Base-by-base conservation (phyloP, 1,140 invertebrate species). In the Eriosoma lanigerum region DNA sequence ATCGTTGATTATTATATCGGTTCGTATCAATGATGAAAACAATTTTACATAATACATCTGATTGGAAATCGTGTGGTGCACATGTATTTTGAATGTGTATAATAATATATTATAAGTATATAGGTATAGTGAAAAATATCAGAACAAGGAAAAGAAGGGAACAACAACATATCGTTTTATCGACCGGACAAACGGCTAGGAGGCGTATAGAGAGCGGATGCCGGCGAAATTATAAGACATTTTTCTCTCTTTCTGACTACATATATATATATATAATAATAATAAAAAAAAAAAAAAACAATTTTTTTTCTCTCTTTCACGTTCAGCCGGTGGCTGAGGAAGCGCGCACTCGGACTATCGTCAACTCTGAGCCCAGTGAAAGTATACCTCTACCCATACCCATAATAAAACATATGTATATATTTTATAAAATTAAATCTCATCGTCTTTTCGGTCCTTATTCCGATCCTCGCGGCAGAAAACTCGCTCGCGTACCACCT, bases 31-130 rank as follows among this genome's bases (percentile, higher is more conserved):
- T 17, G 17, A 29, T 62, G 64, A 66, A n/a, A 66, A 44, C 64
- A 4, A 21, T 68, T 54, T 68, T 68, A 46, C 38, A 46, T 68
- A 24, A 46, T n/a, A 15, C 64, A 21, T 46, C 13, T 48, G n/a
- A 12, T 48, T 48, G 38, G 38, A 68, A 66, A 66, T 66, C 64
- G 64, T 66, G 62, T 66, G 32, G 32, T 38, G 32, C 32, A 38
- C 32, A 38, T 38, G 32, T 8, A 8, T 38, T 38, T 38, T 38
- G 32, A 38, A 38, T 38, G 32, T 8, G 8, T 38, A 38, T 38
- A 38, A n/a, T n/a, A 4, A 38, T 38, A 38, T 38, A 38, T 38
- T 38, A 38, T 38, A 38, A 4, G 8, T 38, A 38, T 8, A 4
- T n/a, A n/a, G n/a, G n/a, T n/a, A n/a, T n/a, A n/a, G n/a, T n/a